Conservation (phyloP, 2,888 invertebrate species). For the Volucella bombylans region DNA sequence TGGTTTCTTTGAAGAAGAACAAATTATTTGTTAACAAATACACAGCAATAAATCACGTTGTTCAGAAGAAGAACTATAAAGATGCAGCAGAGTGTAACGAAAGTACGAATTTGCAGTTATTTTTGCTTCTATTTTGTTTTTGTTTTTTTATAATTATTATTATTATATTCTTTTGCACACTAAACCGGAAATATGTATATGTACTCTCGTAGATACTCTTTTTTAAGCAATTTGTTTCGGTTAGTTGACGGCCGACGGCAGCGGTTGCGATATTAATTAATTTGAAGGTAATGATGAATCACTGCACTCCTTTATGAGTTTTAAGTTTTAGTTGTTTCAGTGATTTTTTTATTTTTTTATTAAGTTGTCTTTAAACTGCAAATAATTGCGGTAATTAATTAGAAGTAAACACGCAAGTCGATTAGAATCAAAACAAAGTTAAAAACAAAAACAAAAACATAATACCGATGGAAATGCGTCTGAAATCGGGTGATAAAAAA, state of each 20-base stretch:
- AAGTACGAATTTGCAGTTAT: conserved; percentile 46
- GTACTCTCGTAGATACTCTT: background rate
- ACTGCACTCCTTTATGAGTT: conserved; percentile 46
- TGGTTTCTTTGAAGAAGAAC: background rate
- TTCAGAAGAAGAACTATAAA: conserved; percentile 37
- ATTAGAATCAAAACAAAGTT: conserved; percentile 13
- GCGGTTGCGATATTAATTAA: conserved; percentile 25
- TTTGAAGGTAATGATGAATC: conserved; percentile 53
- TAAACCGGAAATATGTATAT: conserved; percentile 51
- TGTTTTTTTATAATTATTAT: conserved; percentile 10
- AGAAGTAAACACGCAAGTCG: conserved; percentile 38
- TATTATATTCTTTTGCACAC: conserved; percentile 40
- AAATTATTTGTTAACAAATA: conserved; percentile 16
- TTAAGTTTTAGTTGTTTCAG: conserved; percentile 1
- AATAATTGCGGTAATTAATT: conserved; percentile 38
- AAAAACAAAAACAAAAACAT: too few species aligned
- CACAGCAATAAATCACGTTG: conserved; percentile 42
- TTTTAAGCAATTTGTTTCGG: conserved; percentile 54
- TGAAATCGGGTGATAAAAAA: conserved; percentile 18
- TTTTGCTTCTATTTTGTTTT: background rate
- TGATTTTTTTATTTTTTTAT: background rate
- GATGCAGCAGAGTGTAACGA: conserved; percentile 56
- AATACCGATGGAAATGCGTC: conserved; percentile 56
- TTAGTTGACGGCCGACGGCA: conserved; percentile 34
- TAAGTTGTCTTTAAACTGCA: conserved; percentile 51